Evolutionary conservation across 2,113 vertebrate genomes (phyloP).

Genomic region (Motacilla alba): DNA sequence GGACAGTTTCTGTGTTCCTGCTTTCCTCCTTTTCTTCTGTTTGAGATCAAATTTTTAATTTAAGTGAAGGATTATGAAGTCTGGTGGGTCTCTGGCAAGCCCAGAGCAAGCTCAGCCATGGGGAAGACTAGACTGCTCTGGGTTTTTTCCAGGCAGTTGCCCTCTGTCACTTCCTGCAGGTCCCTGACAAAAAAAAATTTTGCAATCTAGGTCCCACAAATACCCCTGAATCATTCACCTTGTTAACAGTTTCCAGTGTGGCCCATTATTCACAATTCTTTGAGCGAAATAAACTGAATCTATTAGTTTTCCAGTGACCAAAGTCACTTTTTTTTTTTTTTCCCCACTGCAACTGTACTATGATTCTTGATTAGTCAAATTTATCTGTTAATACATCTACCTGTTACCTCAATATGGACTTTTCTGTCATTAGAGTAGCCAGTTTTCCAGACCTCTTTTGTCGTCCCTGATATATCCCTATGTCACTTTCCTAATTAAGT

Average conservation of each 20-base stretch:
- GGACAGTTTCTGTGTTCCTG: not conserved
- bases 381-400: not conserved
- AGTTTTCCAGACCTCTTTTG: not conserved
- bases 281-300: not conserved
- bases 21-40: not conserved
- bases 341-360: not conserved
- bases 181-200: not conserved
- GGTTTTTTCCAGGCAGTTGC: not conserved
- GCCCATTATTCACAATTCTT: not conserved
- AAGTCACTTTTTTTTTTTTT: not conserved
- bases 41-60: not conserved
- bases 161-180: not conserved
- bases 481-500: not conserved
- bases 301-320: not conserved
- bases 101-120: accelerated
- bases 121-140: not conserved
- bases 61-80: not conserved
- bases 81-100: accelerated
- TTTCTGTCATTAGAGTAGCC: not conserved
- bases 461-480: not conserved
- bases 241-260: not conserved
- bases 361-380: not conserved
- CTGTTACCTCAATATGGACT: not conserved
- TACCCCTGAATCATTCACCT: not conserved
- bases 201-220: not conserved